Base-by-base conservation (phyloP, 2,797 vertebrate species). In the Urosaurus nigricauda region DNA sequence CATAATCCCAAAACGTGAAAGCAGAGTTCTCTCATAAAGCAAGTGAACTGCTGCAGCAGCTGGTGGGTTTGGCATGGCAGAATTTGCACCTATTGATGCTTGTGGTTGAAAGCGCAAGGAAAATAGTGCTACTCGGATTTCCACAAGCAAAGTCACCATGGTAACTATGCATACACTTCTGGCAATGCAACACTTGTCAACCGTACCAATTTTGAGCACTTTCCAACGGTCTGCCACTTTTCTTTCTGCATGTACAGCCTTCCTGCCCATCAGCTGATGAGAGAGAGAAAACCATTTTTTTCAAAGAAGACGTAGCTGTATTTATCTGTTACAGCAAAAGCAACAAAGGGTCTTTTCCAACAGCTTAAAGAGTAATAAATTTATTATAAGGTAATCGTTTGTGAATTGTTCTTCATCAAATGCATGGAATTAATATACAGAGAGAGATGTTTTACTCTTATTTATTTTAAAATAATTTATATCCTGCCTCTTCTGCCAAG, bases 141-240 rank as follows among this genome's bases (percentile, higher is more conserved):
- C n/a, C 58, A 75, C 32, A 83, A 37, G 56, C 70, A 83, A 56
- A 75, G 79, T 82, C 40, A 0, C 80, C 51, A 88, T 83, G 43
- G 71, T 71, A 88, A 88, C 87, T n/a, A 29, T 65, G 70, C 56
- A 53, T 83, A 56, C 35, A 83, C 63, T 82, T 35, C 79, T 88
- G 56, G n/a, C 73, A 77, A 63, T 75, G 71, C 60, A 29, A 88
- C 43, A 63, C 83, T 73, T 70, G 19, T 53, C 79, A 82, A 81
- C 29, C 35, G 17, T 83, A 83, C 21, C 29, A 47, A 35, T 88
- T 88, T 75, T 47, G 32, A 63, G 80, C 56, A 51, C 58, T 58
- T 73, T 87, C 68, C 68, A 73, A 40, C 32, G 12, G 51, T 47
- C 79, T 40, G 37, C 86, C 83, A 84, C 68, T 84, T 84, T 43